Base-by-base conservation (phyloP, 2,888 invertebrate genomes). In the Tholera decimalis region DNA sequence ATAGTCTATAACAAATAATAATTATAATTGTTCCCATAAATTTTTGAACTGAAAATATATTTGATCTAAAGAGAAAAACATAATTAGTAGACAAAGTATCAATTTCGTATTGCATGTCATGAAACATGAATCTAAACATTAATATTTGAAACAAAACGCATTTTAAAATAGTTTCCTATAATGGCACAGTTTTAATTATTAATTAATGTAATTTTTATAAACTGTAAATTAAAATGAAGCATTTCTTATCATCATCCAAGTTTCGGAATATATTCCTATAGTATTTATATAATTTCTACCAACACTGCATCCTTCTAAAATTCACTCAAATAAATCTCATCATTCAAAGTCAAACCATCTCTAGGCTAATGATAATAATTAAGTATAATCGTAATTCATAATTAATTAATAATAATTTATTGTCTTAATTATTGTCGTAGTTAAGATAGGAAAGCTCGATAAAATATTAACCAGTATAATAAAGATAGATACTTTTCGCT, bases 401-500 rank as follows among this genome's bases (percentile, higher is more conserved):
- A 49, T 73, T 66, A 67, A 37, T 54, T 66, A 91, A 90, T 91
- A 67, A 37, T 54, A 64, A 91, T 89, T 91, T 75, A 75, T 75
- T 89, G 89, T 93, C 91, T 89, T 90, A 91, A 62, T 68, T 69
- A 93, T 93, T 93, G 93, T 93, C 93, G 82, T 90, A 89, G 81
- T 86, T 85, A 86, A 86, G 86, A 83, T 91, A 90, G 88, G 88
- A 93, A 94, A 94, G 94, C 94, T 94, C 94, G 93, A 89, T 89
- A 89, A 86, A 80, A 84, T 82, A 87, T 83, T 83, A 85, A 83
- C 75, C 84, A 84, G 82, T 86, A 77, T 69, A 75, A 69, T 75
- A 53, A 71, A 69, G 53, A 77, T 74, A 77, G 26, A 77, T 61
- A 73, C 11, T 79, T n/a, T 78, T 69, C 35, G 61, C 75, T 71